Conservation (phyloP, 2,888 invertebrate genomes). For the Lycaena phlaeas region DNA sequence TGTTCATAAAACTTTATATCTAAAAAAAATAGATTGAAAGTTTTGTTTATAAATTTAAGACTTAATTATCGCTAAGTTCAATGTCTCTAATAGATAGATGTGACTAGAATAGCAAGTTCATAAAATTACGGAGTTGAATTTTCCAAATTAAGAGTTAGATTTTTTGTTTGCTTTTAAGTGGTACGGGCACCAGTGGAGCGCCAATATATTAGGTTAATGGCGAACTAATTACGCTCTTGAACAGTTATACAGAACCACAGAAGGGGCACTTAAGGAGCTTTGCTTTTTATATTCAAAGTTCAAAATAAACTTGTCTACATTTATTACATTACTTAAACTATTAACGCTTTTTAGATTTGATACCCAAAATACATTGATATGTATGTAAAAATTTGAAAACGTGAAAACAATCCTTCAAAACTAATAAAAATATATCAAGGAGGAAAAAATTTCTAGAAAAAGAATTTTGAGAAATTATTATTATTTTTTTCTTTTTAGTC, state of each 20-base stretch:
- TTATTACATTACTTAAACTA: conserved; percentile 13
- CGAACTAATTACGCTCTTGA: conserved; percentile 56
- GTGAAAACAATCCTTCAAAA: too few relatives aligned
- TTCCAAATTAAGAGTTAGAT: conserved; percentile 30
- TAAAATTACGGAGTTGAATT: conserved; percentile 27
- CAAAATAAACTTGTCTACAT: conserved; percentile 18
- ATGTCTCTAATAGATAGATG: conserved; percentile 19
- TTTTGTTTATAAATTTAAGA: too few relatives aligned
- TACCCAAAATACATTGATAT: too few relatives aligned
- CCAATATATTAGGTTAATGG: conserved; percentile 59
- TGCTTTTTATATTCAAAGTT: conserved; percentile 25
- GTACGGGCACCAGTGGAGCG: conserved; percentile 33
- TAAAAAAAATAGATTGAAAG: too few relatives aligned
- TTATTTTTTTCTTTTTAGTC: too few relatives aligned
- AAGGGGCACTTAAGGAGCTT: conserved; percentile 48
- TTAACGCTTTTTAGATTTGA: too few relatives aligned
- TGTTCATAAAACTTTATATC: too few relatives aligned
- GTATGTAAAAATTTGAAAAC: too few relatives aligned
- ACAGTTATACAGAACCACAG: conserved; percentile 46
- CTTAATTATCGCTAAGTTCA: conserved; percentile 3
- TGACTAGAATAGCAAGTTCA: conserved; percentile 29
- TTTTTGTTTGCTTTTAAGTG: conserved; percentile 38
- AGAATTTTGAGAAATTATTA: too few relatives aligned
- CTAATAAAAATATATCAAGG: too few relatives aligned
- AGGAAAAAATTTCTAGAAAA: too few relatives aligned